Base-by-base conservation (phyloP, 2,113 vertebrate species). In the Etheostoma spectabile region DNA sequence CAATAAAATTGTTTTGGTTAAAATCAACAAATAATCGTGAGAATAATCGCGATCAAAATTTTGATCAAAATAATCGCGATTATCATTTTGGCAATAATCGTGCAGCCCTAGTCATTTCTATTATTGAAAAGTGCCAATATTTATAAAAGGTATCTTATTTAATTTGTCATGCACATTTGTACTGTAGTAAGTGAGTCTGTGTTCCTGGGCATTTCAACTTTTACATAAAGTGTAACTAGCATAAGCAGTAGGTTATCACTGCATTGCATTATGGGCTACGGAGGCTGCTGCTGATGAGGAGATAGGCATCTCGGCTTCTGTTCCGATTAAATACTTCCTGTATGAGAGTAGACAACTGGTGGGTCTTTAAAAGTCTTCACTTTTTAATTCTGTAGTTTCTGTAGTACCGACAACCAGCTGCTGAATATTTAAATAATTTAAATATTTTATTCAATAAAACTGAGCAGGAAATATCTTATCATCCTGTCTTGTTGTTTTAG, bases 301-400 rank as follows among this genome's bases (percentile, higher is more conserved):
- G 57, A 65, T 81, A 67, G 3, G 42, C 22, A 76, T 73, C 71
- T 48, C 35, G 30, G 35, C 65, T 61, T 38, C 46, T 24, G 46
- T 60, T 61, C 46, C 13, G 66, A 67, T 63, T 19, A 61, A 35
- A 68, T 61, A 61, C 57, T 77, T 81, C 82, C 57, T 74, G 63
- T 49, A 35, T 70, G 27, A 30, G 10, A 10, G 2, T 21, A 65
- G n/a, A 65, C 52, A 27, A 74, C 49, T n/a, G 22, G 16, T 15
- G 18, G 48, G 35, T 46, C 53, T 60, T 7, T 16, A 24, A 65
- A 64, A 57, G 33, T n/a, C n/a, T 45, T 69, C 22, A 4, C 48
- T 27, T 45, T 63, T 42, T 63, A 30, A 24, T 13, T 52, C 48
- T 3, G 27, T 27, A 27, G 27, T 27, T 30, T 30, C 30, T 30